Conservation (phyloP, 2,113 vertebrate genomes). For the Tylochromis polylepis region DNA sequence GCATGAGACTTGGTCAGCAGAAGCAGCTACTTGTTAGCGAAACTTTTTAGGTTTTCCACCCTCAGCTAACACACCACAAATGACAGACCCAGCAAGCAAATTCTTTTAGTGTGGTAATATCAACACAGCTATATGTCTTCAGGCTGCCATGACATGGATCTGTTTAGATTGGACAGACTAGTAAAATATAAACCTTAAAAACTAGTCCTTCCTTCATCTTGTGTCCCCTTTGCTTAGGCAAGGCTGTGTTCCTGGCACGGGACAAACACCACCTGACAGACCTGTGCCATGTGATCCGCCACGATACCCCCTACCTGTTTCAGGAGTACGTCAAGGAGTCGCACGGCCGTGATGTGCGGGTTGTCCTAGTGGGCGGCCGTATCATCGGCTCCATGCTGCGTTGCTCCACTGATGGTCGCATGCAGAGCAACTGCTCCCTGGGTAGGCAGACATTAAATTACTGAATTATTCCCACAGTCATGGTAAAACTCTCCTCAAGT, state of each 20-base stretch:
- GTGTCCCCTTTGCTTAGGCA: slow-evolving; percentile 67
- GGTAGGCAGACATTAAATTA: slow-evolving; percentile 31
- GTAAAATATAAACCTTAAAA: background rate
- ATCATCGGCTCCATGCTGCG: slow-evolving; percentile 88
- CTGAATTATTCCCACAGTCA: background rate
- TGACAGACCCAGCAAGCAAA: background rate
- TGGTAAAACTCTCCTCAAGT: background rate
- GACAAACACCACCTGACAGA: slow-evolving; percentile 88
- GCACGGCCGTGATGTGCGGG: slow-evolving; percentile 84
- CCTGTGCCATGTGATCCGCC: slow-evolving; percentile 86
- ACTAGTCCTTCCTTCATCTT: background rate
- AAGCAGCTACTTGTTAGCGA: slow-evolving; percentile 11
- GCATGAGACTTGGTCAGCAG: slow-evolving; percentile 18
- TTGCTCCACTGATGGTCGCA: slow-evolving; percentile 87
- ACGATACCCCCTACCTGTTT: slow-evolving; percentile 87
- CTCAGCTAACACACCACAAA: background rate
- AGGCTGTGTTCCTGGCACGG: slow-evolving; percentile 86
- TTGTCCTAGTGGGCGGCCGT: slow-evolving; percentile 84
- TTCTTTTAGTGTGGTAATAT: background rate
- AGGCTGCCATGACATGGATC: background rate
- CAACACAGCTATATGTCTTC: background rate
- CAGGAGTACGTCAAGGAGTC: slow-evolving; percentile 91
- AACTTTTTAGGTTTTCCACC: background rate
- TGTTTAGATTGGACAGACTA: background rate
- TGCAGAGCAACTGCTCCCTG: slow-evolving; percentile 91